Evolutionary conservation across 1,140 invertebrate species (phyloP), one percentile per base, ranked within the genome.

Genomic region (Andricus grossulariae): DNA sequence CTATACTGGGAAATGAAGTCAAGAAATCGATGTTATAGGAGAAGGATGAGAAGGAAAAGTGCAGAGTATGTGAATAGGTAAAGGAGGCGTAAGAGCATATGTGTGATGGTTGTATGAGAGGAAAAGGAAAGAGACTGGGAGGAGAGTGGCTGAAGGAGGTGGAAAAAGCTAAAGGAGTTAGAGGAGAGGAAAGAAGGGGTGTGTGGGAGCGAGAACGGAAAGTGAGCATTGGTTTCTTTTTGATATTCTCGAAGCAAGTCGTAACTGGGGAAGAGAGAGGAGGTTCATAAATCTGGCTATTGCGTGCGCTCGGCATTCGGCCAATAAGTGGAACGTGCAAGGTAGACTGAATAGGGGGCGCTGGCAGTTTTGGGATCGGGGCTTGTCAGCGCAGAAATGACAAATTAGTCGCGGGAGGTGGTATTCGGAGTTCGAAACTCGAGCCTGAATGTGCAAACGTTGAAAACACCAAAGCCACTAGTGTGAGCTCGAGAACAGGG

Each of bases 321-420:
- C 84, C 84, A 86, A 84, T 86, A 86, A 84, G 77, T 84, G 79
- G 80, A 83, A 84, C 80, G 81, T 82, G 81, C 83, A 81, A 84
- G 83, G 84, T 83, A 85, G 84, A 82, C 75, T 60, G 76, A 82
- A 85, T 77, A 45, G 39, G 39, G 55, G 45, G 73, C 15, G 55
- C 32, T 57, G 54, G 54, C 54, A 74, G 73, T 74, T 45, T 74
- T 57, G 52, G 60, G 55, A 74, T 74, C 55, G 21, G 45, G 18
- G 55, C 19, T 57, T 74, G 52, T 74, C 55, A 74, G 55, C 73
- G 55, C 45, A 54, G 39, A 57, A 74, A 57, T 74, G 73, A 74
- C 73, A 74, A 74, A 74, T 74, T 74, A 57, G 52, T 74, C 73
- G 52, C 19, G 45, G 11, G 21, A 66, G 60, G 57, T 13, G 57